Base-by-base conservation (phyloP, 2,113 vertebrate species). In the Paraplagusia blochii region DNA sequence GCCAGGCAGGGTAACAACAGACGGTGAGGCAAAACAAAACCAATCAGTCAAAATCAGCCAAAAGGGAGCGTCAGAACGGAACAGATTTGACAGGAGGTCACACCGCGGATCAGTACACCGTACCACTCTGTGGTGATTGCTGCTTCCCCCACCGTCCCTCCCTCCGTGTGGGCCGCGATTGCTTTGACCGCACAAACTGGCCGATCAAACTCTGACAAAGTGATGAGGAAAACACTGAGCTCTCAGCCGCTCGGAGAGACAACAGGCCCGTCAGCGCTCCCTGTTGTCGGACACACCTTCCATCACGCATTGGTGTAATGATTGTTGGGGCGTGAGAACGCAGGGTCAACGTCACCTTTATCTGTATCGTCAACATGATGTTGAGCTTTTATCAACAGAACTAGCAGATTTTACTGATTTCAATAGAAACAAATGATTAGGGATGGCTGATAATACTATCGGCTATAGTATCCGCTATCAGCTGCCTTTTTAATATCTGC, bases 261-360 rank as follows among this genome's bases (percentile, higher is more conserved):
- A n/a, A n/a, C n/a, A n/a, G n/a, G n/a, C n/a, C n/a, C n/a, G n/a
- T n/a, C n/a, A n/a, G n/a, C n/a, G n/a, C n/a, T n/a, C n/a, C n/a
- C n/a, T 79, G 84, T 77, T 82, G 80, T 83, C 63, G 59, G 66
- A 57, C 63, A 39, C 80, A 85, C 80, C 83, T 85, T 84, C 84
- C 79, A 84, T 83, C 86, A 69, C 54, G 61, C 76, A 82, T 83
- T 82, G 72, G 71, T 68, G 66, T 68, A 58, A 43, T 17, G 50
- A 65, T 53, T 77, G 68, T 81, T 60, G 3, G 66, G 84, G 72
- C 72, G 29, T 29, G 14, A 60, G 59, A 76, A 79, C 65, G 74
- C 72, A 72, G 74, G 68, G 78, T 72, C 74, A 61, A 65, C 44
- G 78, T 84, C 73, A 80, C 66, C 69, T 76, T 82, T 29, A 29